Conservation (phyloP, 2,888 invertebrate species). For the Drosophila greeni region DNA sequence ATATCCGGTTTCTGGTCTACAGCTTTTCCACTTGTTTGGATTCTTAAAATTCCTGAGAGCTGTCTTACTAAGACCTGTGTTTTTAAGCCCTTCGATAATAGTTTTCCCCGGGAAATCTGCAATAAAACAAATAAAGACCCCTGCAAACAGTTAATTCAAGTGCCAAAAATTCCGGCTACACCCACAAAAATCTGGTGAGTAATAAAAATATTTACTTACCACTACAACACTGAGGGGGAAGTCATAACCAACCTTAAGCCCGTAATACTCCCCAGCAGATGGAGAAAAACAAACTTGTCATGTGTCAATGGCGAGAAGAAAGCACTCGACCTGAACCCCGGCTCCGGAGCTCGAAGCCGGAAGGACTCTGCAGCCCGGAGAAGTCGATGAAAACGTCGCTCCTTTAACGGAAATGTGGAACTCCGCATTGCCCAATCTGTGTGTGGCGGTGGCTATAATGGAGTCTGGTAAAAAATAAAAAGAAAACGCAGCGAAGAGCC, state of each 20-base stretch:
- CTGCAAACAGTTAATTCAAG: not conserved
- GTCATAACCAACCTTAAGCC: constrained; percentile 24
- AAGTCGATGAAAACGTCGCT: constrained; percentile 56
- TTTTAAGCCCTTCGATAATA: no score
- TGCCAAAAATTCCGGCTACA: not conserved
- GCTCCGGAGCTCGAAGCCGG: constrained; percentile 10
- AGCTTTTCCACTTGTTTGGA: not conserved
- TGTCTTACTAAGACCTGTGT: no score
- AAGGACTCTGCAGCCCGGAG: constrained; percentile 7
- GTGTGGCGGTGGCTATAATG: constrained; percentile 15
- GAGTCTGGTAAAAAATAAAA: constrained; percentile 30
- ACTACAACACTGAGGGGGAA: not conserved
- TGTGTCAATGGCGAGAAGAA: constrained; percentile 51
- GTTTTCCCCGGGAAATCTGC: no score
- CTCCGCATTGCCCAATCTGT: constrained; percentile 34
- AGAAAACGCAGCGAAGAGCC: not conserved
- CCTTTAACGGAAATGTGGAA: constrained; percentile 68
- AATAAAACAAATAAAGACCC: not conserved
- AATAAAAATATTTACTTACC: constrained; percentile 19
- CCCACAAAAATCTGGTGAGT: not conserved
- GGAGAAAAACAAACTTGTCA: constrained; percentile 36
- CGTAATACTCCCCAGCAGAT: not conserved
- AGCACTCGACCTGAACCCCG: constrained; percentile 50
- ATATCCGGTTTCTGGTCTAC: no score
- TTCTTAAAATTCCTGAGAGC: no score